phyloP scores from a whole-genome alignment of 92 coral and sea anemone genomes.

The Palythoa caribaeorum region DNA sequence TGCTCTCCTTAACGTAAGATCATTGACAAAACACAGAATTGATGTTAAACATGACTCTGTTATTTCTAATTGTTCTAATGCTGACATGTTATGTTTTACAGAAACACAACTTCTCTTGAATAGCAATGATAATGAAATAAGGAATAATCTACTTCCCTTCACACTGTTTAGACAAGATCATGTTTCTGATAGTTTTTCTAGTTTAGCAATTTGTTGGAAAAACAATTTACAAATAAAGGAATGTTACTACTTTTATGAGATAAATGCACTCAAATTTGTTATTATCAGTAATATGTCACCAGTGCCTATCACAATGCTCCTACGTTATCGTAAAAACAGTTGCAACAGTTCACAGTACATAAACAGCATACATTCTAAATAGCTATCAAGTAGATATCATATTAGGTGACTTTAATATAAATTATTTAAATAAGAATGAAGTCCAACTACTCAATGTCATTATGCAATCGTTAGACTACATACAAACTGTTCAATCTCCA shows the following conservation, averaged over 20 bases:
- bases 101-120: conserved; percentile 45
- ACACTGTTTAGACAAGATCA: conserved; percentile 65
- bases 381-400: not conserved
- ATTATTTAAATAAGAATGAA: conserved; percentile 25
- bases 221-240: conserved; percentile 40
- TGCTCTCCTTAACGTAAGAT: conserved; percentile 40
- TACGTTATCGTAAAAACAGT: conserved; percentile 39
- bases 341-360: conserved; percentile 30
- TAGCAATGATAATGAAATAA: conserved; percentile 47
- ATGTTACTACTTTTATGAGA: conserved; percentile 47
- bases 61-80: not conserved
- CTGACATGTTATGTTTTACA: conserved; percentile 45
- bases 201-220: conserved; percentile 63
- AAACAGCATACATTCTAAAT: not conserved
- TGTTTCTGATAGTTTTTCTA: conserved; percentile 57
- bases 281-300: conserved; percentile 37
- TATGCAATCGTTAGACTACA: conserved; percentile 23
- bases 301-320: conserved; percentile 18
- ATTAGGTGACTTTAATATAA: not conserved
- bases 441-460: conserved; percentile 40
- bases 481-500: conserved; percentile 32
- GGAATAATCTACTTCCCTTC: conserved; percentile 45
- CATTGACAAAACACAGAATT: conserved; percentile 23
- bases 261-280: conserved; percentile 56
- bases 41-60: conserved; percentile 24